These are phyloP conservation scores for Epistrophe eligans DNA, from an alignment of 2,888 invertebrate species.

Conservation along the genomic window DNA sequence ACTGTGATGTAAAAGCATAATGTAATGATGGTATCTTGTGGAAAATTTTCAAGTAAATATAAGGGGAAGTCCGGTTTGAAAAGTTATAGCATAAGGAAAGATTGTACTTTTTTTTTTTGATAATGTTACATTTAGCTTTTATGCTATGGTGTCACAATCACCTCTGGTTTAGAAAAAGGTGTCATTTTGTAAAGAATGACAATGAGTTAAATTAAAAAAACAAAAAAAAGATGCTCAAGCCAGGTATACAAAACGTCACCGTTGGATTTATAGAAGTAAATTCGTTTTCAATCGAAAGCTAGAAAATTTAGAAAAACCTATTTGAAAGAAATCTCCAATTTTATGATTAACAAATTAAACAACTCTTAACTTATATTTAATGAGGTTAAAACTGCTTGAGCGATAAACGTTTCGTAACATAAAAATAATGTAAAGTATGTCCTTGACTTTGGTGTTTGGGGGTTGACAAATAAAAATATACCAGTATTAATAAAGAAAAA, in stretches of 20 bases:
- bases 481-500: too few species aligned
- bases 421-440: too few species aligned
- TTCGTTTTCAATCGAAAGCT: background rate
- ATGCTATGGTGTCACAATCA: background rate
- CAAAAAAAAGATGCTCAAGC: background rate
- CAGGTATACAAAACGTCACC: background rate
- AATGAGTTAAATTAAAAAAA: background rate
- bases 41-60: constrained; percentile 14
- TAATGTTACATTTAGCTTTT: background rate
- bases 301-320: background rate
- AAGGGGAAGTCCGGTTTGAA: constrained; percentile 13
- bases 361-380: too few species aligned
- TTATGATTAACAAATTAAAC: too few species aligned
- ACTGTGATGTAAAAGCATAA: constrained; percentile 8
- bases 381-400: too few species aligned
- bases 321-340: too few species aligned
- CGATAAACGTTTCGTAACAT: too few species aligned
- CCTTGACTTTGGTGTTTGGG: too few species aligned
- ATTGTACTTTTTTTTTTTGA: background rate
- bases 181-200: background rate
- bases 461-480: too few species aligned
- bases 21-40: constrained; percentile 11
- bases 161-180: background rate
- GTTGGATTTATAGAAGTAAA: background rate
- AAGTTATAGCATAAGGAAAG: background rate